Base-by-base conservation (phyloP, 2,888 invertebrate species). In the Tinea pellionella region DNA sequence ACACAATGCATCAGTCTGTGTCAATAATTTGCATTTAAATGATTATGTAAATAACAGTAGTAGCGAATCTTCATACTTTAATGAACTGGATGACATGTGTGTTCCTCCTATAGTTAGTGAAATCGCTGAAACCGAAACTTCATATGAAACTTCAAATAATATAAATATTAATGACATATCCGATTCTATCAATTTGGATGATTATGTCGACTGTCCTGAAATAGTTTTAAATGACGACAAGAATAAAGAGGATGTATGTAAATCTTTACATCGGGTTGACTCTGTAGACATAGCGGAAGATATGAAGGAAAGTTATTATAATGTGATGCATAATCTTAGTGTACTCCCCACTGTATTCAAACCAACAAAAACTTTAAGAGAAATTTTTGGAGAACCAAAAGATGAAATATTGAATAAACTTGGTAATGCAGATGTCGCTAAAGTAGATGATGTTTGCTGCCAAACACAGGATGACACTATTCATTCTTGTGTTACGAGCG, bases 81-180 rank as follows among this genome's bases (percentile, higher is more conserved):
- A 77, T 61, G 73, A 69, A 67, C 65, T 73, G 19, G 79, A 78
- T 67, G 70, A 73, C 61, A 76, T 79, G 60, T 80, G 80, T 65
- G 79, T 78, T 32, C 72, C 73, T 64, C 73, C 72, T 65, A 75
- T 82, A 72, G 75, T 74, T 67, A 75, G 79, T 62, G 74, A 75
- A 62, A 68, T 24, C 24, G 24, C 77, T 65, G 70, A 80, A 57
- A 73, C 80, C 32, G 77, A 85, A 65, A 78, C 77, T 13, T 70
- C 83, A 61, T 81, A 77, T 63, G 74, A 72, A 65, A 80, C 80
- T 59, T 78, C 83, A 2, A 37, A 37, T 60, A 78, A 83, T 70
- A 80, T 77, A 74, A 67, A 81, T 67, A 77, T 83, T 18, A 78
- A 78, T 66, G 24, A 24, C 24, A 24, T 6, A 24, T 24, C 24